Percentiles rank a stretch among this genome's conserved stretches.
These are phyloP conservation scores for Euborellia annulipes DNA, from an alignment of 1,140 invertebrate genomes.

Conservation along the genomic window DNA sequence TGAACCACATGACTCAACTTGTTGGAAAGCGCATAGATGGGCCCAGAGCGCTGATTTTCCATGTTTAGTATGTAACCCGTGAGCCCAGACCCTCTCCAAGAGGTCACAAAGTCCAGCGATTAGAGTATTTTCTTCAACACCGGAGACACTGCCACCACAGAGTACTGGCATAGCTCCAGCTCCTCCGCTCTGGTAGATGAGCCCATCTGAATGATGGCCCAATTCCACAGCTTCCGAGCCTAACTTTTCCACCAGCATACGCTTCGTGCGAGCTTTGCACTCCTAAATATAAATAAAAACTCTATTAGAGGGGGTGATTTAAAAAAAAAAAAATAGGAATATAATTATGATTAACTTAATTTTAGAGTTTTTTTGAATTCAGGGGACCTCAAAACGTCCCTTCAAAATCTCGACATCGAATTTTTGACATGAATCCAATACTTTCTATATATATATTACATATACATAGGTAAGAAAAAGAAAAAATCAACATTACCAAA, in stretches of 20 bases:
- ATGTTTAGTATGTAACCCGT: conserved; percentile 86
- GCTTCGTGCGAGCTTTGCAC: conserved; percentile 84
- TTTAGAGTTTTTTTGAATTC: too few species aligned
- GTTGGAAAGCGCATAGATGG: conserved; percentile 77
- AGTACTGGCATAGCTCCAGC: conserved; percentile 8
- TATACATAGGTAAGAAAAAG: too few species aligned
- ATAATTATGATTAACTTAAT: too few species aligned
- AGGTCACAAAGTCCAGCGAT: conserved; percentile 96
- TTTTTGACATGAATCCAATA: too few species aligned
- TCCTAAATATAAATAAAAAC: too few species aligned
- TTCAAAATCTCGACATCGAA: too few species aligned
- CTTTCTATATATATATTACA: too few species aligned
- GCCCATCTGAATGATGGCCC: conserved; percentile 47
- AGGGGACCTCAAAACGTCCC: too few species aligned
- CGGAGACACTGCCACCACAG: conserved; percentile 21
- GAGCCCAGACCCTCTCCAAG: conserved; percentile 93
- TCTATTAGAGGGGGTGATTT: too few species aligned
- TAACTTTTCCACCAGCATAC: conserved; percentile 97
- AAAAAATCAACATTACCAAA: too few species aligned
- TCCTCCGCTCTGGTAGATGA: conserved; percentile 35
- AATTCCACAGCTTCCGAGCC: conserved; percentile 82
- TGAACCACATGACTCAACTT: conserved; percentile 65
- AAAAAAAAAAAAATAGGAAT: too few species aligned
- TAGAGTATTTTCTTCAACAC: conserved; percentile 92
- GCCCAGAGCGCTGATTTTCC: conserved; percentile 92